A percentile compares a stretch with the other conserved stretches of the same genome.
phyloP scores from a whole-genome alignment of 2,888 invertebrate species.

The Cryptus viduatorius region DNA sequence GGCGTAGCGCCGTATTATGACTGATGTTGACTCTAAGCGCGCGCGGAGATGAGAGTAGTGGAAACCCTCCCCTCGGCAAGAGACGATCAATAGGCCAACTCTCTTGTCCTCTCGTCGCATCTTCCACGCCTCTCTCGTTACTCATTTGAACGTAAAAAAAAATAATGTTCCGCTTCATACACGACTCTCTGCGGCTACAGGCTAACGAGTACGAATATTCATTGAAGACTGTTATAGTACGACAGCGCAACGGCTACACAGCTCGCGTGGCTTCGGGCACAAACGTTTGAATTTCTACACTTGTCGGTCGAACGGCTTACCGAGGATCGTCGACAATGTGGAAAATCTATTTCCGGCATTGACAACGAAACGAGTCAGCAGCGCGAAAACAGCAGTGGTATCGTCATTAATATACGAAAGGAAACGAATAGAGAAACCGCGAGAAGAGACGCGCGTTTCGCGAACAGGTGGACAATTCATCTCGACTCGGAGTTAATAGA shows the following conservation, averaged over 20 bases:
- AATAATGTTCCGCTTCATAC: neutral
- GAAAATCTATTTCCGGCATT: constrained; percentile 63
- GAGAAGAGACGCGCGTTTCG: constrained; percentile 31
- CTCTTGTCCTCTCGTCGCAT: constrained; percentile 56
- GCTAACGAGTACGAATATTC: neutral
- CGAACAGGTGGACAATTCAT: constrained; percentile 42
- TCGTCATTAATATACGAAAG: constrained; percentile 13
- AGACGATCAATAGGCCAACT: constrained; percentile 78
- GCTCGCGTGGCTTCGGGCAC: neutral
- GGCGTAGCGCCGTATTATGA: constrained; percentile 84
- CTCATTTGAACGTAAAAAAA: constrained; percentile 1
- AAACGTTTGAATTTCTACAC: constrained; percentile 46
- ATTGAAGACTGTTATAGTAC: neutral
- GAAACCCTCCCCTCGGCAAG: constrained; percentile 50
- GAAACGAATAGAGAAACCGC: constrained; percentile 24
- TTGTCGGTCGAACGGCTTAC: constrained; percentile 12
- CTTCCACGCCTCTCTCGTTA: neutral
- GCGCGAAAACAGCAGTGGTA: neutral
- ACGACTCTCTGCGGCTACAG: neutral
- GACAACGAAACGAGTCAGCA: constrained; percentile 28
- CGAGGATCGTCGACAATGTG: constrained; percentile 43
- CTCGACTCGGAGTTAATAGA: constrained; percentile 57
- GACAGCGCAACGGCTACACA: too few species aligned
- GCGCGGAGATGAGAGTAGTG: constrained; percentile 67
- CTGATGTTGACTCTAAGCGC: constrained; percentile 84